phyloP scores from a whole-genome alignment of 2,113 vertebrate species.

The Urocynchramus pylzowi region DNA sequence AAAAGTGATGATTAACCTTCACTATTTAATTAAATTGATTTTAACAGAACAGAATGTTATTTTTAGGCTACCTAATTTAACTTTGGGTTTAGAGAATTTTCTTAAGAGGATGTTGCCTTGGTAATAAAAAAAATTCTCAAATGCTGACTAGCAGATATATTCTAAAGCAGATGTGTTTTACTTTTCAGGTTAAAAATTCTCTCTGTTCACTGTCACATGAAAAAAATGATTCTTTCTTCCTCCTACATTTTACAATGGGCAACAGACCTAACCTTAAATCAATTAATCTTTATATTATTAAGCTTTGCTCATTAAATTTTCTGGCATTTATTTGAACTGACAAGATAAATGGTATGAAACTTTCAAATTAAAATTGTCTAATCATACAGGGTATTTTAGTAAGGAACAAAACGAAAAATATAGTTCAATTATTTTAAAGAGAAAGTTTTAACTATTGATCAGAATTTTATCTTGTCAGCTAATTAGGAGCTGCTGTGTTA shows the following conservation, averaged over 20 bases:
- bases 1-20: background rate
- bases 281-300: background rate
- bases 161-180: background rate
- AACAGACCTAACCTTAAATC: background rate
- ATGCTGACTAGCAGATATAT: background rate
- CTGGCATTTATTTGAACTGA: slow-evolving; percentile 17
- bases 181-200: slow-evolving; percentile 10
- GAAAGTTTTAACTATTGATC: background rate
- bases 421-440: background rate
- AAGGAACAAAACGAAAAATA: background rate
- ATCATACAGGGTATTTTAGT: background rate
- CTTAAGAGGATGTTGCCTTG: background rate
- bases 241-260: background rate
- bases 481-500: background rate
- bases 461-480: slow-evolving; percentile 28
- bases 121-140: background rate
- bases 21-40: background rate
- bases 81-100: background rate
- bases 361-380: background rate
- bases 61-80: background rate
- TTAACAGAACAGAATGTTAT: background rate
- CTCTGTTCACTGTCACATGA: background rate
- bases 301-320: slow-evolving; percentile 17
- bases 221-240: background rate
- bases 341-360: background rate